These are phyloP conservation scores for Sternotherus odoratus DNA, from an alignment of 2,797 vertebrate species.

Conservation along the genomic window DNA sequence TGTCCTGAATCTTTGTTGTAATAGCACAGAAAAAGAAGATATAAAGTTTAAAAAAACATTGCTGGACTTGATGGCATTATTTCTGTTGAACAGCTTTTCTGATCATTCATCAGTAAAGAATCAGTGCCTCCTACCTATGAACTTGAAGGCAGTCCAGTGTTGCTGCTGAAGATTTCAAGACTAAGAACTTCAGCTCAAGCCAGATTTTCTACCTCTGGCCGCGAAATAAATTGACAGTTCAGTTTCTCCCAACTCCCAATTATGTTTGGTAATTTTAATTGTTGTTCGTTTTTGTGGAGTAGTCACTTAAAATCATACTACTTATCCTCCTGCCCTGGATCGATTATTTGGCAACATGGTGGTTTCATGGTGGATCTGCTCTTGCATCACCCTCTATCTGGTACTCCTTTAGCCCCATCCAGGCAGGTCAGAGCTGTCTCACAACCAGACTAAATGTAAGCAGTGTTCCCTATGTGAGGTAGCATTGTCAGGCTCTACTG, in stretches of 20 bases:
- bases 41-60: neutral
- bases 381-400: no score
- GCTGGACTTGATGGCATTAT: neutral
- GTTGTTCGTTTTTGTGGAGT: neutral
- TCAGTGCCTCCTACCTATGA: neutral
- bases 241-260: neutral
- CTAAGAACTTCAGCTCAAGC: neutral
- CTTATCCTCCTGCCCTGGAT: neutral
- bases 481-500: neutral
- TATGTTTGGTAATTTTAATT: neutral
- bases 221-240: neutral
- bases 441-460: neutral
- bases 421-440: no score
- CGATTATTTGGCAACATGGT: neutral
- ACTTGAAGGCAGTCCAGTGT: neutral
- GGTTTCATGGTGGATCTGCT: no score
- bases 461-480: neutral
- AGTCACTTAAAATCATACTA: neutral
- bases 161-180: neutral
- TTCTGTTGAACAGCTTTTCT: neutral
- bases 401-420: no score
- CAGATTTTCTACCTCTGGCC: neutral
- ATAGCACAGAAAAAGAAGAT: neutral
- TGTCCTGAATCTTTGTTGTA: neutral
- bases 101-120: neutral